Conservation (phyloP, 1,140 invertebrate species). For the Solen grandis region DNA sequence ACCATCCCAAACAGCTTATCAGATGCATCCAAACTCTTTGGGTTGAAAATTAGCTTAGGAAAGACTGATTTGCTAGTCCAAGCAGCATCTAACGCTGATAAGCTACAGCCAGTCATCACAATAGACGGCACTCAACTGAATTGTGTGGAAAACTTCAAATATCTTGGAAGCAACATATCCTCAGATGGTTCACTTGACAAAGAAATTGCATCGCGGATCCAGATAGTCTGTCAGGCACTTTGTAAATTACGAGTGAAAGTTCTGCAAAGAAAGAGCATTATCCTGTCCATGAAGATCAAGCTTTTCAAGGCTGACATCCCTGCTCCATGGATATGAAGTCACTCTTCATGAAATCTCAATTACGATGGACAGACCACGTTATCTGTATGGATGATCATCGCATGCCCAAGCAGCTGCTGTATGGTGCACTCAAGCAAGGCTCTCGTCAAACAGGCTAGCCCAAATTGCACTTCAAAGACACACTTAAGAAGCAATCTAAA, state of each 20-base stretch:
- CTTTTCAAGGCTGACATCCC: not conserved
- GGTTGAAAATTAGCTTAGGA: constrained; percentile 32
- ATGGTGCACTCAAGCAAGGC: not conserved
- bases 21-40: constrained; percentile 34
- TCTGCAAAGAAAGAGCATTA: not conserved
- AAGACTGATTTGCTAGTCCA: constrained; percentile 7
- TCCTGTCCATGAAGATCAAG: not conserved
- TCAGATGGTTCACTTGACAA: not conserved
- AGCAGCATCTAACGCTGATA: not conserved
- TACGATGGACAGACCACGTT: not conserved
- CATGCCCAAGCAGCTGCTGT: not conserved
- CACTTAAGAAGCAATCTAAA: not conserved
- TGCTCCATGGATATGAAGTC: not conserved
- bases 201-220: not conserved
- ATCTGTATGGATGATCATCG: not conserved
- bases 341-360: not conserved
- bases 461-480: not conserved
- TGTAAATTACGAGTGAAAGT: not conserved
- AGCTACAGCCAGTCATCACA: not conserved
- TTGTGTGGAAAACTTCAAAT: not conserved
- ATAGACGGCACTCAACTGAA: not conserved
- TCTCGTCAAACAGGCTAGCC: not conserved
- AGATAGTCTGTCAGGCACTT: not conserved
- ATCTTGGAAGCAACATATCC: not conserved
- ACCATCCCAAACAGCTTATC: constrained; percentile 14